These are phyloP conservation scores for Pterocles orientalis DNA, from an alignment of 2,113 vertebrate species.

Conservation along the genomic window DNA sequence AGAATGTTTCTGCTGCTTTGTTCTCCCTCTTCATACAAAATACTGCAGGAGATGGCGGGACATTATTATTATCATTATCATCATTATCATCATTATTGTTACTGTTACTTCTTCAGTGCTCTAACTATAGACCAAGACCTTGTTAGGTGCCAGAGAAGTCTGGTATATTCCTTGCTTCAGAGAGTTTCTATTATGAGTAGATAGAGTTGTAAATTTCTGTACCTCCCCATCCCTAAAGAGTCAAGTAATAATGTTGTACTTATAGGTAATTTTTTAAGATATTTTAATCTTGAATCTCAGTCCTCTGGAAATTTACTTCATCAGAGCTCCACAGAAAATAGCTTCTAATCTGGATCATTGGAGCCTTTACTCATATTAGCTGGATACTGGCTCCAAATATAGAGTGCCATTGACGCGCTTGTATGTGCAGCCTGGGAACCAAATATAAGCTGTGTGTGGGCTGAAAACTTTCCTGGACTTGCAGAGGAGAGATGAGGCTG, in stretches of 20 bases:
- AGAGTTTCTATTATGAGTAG: neutral
- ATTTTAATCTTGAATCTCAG: neutral
- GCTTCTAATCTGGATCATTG: neutral
- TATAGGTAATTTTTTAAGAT: neutral
- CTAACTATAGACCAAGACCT: neutral
- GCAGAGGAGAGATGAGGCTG: neutral
- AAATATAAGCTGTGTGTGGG: neutral
- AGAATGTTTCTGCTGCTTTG: slow-evolving; percentile 13
- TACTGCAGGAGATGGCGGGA: neutral
- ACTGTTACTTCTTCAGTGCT: neutral
- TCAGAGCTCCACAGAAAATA: neutral
- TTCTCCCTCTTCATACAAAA: neutral
- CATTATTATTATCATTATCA: neutral
- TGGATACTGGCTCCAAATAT: neutral
- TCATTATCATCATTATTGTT: neutral
- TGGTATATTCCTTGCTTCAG: neutral
- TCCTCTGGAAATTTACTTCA: neutral
- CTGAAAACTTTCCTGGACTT: neutral
- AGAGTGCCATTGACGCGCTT: neutral
- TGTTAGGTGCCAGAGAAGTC: neutral
- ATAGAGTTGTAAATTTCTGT: neutral
- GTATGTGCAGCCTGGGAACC: neutral
- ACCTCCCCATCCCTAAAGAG: neutral
- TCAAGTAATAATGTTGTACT: neutral
- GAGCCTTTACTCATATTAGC: neutral